Base-by-base conservation (phyloP, 2,113 vertebrate genomes). In the Lophius piscatorius region DNA sequence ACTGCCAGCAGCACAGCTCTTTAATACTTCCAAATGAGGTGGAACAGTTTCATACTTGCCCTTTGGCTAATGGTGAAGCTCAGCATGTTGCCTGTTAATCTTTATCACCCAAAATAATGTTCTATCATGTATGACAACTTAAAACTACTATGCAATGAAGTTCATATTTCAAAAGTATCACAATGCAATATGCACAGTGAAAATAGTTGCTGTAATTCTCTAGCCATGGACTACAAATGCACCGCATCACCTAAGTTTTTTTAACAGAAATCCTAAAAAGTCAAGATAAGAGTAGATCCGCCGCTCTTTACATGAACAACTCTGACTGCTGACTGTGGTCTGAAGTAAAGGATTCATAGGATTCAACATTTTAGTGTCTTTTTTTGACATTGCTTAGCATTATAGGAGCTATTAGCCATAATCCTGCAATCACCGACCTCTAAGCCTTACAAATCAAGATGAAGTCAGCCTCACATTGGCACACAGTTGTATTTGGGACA, bases 21-120 rank as follows among this genome's bases (percentile, higher is more conserved):
- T 28, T 70, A 48, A 59, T 29, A 46, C 16, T 28, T 46, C 4
- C 47, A 47, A 22, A 29, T 26, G 29, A 75, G 18, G 28, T 48
- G 36, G 38, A 55, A 48, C 39, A 39, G 28, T 33, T 66, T 70
- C 24, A 61, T 59, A 40, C 35, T 28, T 49, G 24, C 36, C 49
- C 35, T 62, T 38, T 57, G 44, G 31, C 60, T 46, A 21, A 54
- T 60, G 45, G 68, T 54, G 16, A 22, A 31, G 41, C 55, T 28
- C 16, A 42, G 20, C 47, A 14, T 35, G 58, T 20, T 52, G 36
- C 51, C 41, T 40, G 33, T 60, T 51, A 35, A 47, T 50, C 20
- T 35, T 41, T 46, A 26, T 6, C 29, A 26, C 14, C 46, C 51
- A 33, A 23, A 33, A 7, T 21, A 16, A 36, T 1, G 5, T 45